Percentiles rank a stretch among this genome's conserved stretches.
Evolutionary conservation across 2,888 invertebrate species (phyloP).

Genomic region (Campoplex capitator): DNA sequence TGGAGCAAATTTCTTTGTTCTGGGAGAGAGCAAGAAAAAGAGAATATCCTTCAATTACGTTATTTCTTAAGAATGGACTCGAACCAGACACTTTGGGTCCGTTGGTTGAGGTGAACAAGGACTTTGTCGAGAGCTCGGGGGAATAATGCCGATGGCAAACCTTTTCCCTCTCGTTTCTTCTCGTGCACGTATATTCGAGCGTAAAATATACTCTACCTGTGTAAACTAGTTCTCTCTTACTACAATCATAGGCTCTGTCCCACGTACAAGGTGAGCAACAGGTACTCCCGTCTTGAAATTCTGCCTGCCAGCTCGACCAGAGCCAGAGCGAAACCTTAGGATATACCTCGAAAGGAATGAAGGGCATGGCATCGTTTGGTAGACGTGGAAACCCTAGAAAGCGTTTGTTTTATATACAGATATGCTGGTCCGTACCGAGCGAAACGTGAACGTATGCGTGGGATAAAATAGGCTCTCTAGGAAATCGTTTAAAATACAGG

Average conservation of each 20-base stretch:
- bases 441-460: background rate
- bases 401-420: background rate
- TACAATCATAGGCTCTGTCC: constrained; percentile 29
- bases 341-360: constrained; percentile 11
- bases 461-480: background rate
- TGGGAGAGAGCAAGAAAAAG: constrained; percentile 2
- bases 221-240: constrained; percentile 34
- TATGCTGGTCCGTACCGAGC: background rate
- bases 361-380: constrained; percentile 1
- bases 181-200: constrained; percentile 21
- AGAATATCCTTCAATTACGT: constrained; percentile 1
- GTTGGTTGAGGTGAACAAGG: constrained; percentile 30
- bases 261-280: constrained; percentile 45
- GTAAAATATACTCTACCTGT: constrained; percentile 44
- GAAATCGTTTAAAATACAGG: background rate
- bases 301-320: constrained; percentile 4
- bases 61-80: constrained; percentile 30
- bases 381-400: constrained; percentile 39
- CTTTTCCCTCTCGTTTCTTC: constrained; percentile 23
- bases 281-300: constrained; percentile 45
- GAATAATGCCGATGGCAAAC: constrained; percentile 22
- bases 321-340: constrained; percentile 32
- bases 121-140: constrained; percentile 20
- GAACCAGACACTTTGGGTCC: constrained; percentile 18
- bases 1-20: constrained; percentile 4